Percentiles rank a stretch among this genome's conserved stretches.
Conservation (phyloP, 2,888 invertebrate genomes). For the Hypercompe scribonia region DNA sequence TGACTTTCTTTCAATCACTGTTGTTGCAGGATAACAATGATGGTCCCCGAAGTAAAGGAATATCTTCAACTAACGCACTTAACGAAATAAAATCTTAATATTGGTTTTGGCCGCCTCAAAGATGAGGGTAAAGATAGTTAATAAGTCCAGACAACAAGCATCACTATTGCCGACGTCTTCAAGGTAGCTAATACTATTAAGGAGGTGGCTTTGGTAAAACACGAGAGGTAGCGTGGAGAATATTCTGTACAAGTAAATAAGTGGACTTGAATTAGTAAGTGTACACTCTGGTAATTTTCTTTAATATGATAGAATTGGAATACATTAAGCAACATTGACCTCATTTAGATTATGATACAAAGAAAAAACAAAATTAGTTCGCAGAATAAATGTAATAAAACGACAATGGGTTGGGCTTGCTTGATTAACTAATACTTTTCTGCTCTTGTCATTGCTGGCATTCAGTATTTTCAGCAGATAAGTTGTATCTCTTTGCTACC, state of each 20-base stretch:
- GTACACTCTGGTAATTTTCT: too few relatives aligned
- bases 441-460: too few relatives aligned
- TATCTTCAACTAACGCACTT: constrained; percentile 12
- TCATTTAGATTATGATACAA: too few relatives aligned
- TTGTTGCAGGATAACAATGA: background rate
- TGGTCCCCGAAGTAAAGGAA: background rate
- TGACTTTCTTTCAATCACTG: background rate
- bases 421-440: too few relatives aligned
- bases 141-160: constrained; percentile 16
- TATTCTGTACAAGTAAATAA: background rate
- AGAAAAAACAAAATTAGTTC: too few relatives aligned
- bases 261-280: too few relatives aligned
- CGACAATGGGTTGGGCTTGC: too few relatives aligned
- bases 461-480: too few relatives aligned
- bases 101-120: constrained; percentile 11
- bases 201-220: background rate
- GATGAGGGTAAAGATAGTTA: constrained; percentile 2
- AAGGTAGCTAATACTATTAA: constrained; percentile 28
- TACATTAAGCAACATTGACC: too few relatives aligned
- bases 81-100: constrained; percentile 13
- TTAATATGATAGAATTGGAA: too few relatives aligned
- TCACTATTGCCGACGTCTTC: constrained; percentile 19
- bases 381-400: too few relatives aligned
- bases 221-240: constrained; percentile 1
- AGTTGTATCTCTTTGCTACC: too few relatives aligned